These are phyloP conservation scores for Mechanitis mazaeus DNA, from an alignment of 2,888 invertebrate genomes.

Conservation along the genomic window DNA sequence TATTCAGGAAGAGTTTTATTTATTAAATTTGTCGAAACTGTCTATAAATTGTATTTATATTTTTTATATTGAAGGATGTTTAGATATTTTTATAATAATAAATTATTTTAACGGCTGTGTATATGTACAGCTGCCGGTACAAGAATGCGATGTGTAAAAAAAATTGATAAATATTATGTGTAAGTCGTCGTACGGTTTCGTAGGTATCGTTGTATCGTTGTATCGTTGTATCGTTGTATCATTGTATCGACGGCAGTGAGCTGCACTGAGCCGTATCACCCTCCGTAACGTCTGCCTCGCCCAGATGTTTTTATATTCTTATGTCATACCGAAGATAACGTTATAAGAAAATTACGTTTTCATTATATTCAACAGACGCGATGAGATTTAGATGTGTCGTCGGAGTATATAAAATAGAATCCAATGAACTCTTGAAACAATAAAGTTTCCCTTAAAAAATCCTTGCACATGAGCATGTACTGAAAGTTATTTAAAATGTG, in stretches of 20 bases:
- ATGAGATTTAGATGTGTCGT: too few relatives aligned
- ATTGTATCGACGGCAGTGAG: slow-evolving; percentile 49
- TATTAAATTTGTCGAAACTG: slow-evolving; percentile 10
- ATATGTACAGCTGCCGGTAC: too few relatives aligned
- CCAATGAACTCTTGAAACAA: too few relatives aligned
- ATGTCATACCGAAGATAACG: slow-evolving; percentile 41
- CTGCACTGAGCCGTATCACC: slow-evolving; percentile 56
- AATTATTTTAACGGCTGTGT: not conserved
- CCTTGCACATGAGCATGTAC: too few relatives aligned
- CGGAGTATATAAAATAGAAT: too few relatives aligned
- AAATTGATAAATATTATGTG: slow-evolving; percentile 16
- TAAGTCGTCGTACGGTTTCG: slow-evolving; percentile 12
- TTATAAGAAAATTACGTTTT: slow-evolving; percentile 36
- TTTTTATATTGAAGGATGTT: too few relatives aligned
- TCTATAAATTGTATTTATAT: too few relatives aligned
- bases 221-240: slow-evolving; percentile 46
- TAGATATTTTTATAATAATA: not conserved
- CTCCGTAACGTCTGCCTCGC: slow-evolving; percentile 66
- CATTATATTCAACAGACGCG: slow-evolving; percentile 11
- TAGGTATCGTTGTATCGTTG: slow-evolving; percentile 46
- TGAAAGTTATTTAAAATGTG: too few relatives aligned
- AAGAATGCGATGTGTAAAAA: slow-evolving; percentile 12
- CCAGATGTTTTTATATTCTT: slow-evolving; percentile 65
- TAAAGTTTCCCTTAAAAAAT: too few relatives aligned
- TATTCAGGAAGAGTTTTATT: slow-evolving; percentile 18